Base-by-base conservation (phyloP, 2,797 vertebrate species). In the Eulemur rubriventer region DNA sequence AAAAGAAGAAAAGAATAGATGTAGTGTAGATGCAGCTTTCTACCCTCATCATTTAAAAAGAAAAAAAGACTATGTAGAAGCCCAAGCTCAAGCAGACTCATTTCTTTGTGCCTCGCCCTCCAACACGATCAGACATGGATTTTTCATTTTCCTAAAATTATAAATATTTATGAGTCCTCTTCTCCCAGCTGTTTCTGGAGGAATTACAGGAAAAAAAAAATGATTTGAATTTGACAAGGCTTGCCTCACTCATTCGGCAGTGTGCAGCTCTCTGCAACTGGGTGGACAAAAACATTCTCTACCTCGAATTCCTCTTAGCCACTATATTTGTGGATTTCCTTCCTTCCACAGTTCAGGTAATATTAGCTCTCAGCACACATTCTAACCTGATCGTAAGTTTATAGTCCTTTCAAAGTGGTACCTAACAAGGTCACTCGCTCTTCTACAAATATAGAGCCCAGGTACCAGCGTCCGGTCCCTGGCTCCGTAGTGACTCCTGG, bases 81-180 rank as follows among this genome's bases (percentile, higher is more conserved):
- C 26, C n/a, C 81, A 46, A 48, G 20, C 90, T 41, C 69, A 52
- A 16, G 9, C 67, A 83, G 57, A 30, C 50, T 78, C 69, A 4
- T 41, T 55, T 80, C 81, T 82, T 80, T 13, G 24, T 61, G 78
- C 86, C 75, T 96, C 70, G 57, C 95, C 95, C 85, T 94, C 84
- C 91, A 70, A 30, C 63, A 41, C 38, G 11, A 80, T 28, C 43
- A 80, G 80, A 76, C 22, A 59, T 18, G 11, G 61, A 50, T 69
- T 97, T 91, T 83, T 88, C 75, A 78, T 90, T 89, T 96, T 96
- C 80, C 83, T 79, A 84, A 75, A 94, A 87, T 75, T 72, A 38
- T 76, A 70, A 85, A n/a, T 92, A 35, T 41, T n/a, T 26, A 70
- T 82, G 67, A 69, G 5, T 76, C 35, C 41, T 79, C 81, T 26